Evolutionary conservation across 2,797 vertebrate genomes (phyloP), one percentile per base, ranked within the genome.

Genomic region (Helicolenus hilgendorfi): DNA sequence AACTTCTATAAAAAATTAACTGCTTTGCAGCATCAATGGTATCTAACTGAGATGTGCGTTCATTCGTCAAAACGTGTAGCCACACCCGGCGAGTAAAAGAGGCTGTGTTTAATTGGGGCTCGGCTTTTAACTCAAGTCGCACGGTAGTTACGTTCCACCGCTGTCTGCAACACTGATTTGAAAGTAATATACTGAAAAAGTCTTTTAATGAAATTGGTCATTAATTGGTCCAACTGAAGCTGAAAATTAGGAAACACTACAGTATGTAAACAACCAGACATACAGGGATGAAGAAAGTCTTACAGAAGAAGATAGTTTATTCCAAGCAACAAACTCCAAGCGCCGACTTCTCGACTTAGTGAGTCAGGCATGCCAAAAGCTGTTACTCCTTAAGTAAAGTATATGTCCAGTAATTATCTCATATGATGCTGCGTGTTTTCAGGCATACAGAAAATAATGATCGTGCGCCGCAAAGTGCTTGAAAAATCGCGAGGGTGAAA

Each of bases 401-500:
- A 92, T 92, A 96, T 94, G 85, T 93, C 87, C 87, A 87, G 85
- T 96, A 95, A 97, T 96, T 92, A 97, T 94, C 89, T 93, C 84
- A 72, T 88, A 81, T 85, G 83, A 87, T 87, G 84, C 86, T 45
- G 87, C 36, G 68, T 88, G 92, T 95, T 94, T 91, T 92, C 87
- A 89, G 83, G 86, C 92, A 86, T 81, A 86, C 83, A 72, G 81
- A 89, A 94, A 96, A 96, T 96, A 94, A 96, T 91, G 93, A 96
- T 84, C 53, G 60, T 84, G 72, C 58, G 77, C 80, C 78, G 41
- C 83, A 89, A 84, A 87, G 83, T 85, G 84, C 80, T 94, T 82
- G 38, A 90, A 80, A 92, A 91, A 93, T 74, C 58, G 31, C 69
- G 81, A 33, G 65, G 87, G 79, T 80, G 84, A 94, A 91, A 92